Conservation (phyloP, 2,113 vertebrate species). For the Thymallus thymallus region DNA sequence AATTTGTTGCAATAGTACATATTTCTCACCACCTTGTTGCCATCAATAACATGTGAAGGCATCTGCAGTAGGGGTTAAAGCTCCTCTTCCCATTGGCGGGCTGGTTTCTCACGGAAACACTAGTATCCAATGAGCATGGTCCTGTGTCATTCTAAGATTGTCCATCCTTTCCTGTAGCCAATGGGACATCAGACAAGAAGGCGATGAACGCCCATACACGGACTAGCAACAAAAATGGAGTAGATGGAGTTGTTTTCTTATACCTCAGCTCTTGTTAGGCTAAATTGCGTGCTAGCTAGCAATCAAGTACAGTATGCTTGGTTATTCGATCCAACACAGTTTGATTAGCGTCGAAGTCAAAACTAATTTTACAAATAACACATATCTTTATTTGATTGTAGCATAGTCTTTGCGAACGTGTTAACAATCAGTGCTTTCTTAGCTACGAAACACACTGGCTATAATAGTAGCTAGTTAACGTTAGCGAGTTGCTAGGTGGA, state of each 20-base stretch:
- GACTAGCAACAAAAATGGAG: constrained; percentile 1
- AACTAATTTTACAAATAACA: background rate
- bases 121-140: background rate
- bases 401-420: background rate
- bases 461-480: constrained; percentile 9
- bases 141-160: background rate
- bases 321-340: background rate
- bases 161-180: background rate
- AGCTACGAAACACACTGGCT: constrained; percentile 5
- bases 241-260: background rate
- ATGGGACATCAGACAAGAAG: background rate
- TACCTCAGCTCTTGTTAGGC: background rate
- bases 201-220: background rate
- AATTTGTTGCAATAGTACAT: too few relatives aligned
- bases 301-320: background rate
- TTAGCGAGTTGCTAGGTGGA: constrained; percentile 10
- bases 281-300: background rate
- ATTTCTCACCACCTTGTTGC: too few relatives aligned
- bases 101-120: background rate
- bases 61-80: too few relatives aligned
- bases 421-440: constrained; percentile 28
- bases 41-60: too few relatives aligned
- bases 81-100: too few relatives aligned
- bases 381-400: background rate
- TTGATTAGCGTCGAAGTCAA: background rate